These are phyloP conservation scores for Petroica traversi DNA, from an alignment of 2,113 vertebrate genomes.

Conservation along the genomic window DNA sequence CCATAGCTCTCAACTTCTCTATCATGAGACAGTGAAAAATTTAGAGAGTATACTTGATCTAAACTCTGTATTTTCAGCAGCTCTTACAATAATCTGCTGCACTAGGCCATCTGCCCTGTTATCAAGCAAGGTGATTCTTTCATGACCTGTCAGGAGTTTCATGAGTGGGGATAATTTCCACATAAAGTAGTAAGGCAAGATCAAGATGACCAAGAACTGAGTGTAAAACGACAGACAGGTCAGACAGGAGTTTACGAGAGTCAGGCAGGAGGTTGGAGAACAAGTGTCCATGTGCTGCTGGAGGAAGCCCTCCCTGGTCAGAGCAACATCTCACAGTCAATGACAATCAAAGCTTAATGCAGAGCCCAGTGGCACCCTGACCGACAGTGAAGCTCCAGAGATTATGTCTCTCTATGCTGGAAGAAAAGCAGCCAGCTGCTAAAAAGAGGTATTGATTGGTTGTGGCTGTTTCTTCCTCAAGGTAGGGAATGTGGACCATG, in stretches of 20 bases:
- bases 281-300: fast-evolving
- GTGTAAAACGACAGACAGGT: fast-evolving
- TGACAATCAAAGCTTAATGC: fast-evolving
- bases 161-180: background rate
- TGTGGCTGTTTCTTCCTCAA: background rate
- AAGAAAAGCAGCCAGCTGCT: background rate
- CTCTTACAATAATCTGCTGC: background rate
- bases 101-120: background rate
- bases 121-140: background rate
- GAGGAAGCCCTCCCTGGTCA: background rate
- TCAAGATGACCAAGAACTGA: background rate
- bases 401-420: background rate
- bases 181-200: background rate
- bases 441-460: background rate
- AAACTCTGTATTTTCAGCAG: background rate
- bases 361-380: fast-evolving
- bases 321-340: fast-evolving
- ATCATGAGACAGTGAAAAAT: background rate
- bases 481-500: background rate
- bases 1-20: background rate
- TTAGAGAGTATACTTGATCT: background rate
- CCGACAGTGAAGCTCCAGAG: background rate
- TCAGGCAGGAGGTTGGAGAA: background rate
- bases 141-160: background rate
- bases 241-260: background rate